These are phyloP conservation scores for Eilema caniola DNA, from an alignment of 2,888 invertebrate species.

Conservation along the genomic window DNA sequence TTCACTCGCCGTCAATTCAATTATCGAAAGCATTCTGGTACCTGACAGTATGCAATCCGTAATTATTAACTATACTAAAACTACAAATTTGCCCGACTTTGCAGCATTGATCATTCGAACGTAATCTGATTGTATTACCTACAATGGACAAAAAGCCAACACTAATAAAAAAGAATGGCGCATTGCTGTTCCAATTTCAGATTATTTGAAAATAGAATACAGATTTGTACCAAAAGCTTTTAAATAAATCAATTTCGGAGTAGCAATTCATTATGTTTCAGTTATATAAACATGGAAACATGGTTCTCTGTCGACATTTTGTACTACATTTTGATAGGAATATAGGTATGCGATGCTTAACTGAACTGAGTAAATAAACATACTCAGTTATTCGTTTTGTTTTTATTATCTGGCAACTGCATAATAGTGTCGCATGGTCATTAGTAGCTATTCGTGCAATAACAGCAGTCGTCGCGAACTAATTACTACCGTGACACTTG, in stretches of 20 bases:
- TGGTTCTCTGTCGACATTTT: background rate
- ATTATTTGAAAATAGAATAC: conserved; percentile 11
- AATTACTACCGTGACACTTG: background rate
- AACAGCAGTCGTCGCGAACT: background rate
- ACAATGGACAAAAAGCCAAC: background rate
- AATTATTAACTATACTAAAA: background rate
- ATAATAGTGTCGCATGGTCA: background rate
- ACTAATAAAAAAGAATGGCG: background rate
- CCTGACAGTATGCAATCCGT: background rate
- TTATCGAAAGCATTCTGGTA: conserved; percentile 28
- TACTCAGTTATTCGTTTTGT: too few relatives aligned
- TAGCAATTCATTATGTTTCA: background rate
- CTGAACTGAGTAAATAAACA: background rate
- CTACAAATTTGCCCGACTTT: background rate
- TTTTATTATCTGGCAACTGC: background rate
- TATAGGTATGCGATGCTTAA: background rate
- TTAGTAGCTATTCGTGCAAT: background rate
- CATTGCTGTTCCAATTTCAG: background rate
- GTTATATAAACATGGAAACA: background rate
- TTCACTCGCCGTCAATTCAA: conserved; percentile 40
- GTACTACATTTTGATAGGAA: background rate
- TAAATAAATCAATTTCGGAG: background rate
- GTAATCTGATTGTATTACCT: background rate
- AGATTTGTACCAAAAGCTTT: conserved; percentile 5
- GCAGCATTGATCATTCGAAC: background rate